Percentiles rank a stretch among this genome's conserved stretches.
Evolutionary conservation across 1,140 invertebrate species (phyloP).

Genomic region (Drosophila tropicalis): DNA sequence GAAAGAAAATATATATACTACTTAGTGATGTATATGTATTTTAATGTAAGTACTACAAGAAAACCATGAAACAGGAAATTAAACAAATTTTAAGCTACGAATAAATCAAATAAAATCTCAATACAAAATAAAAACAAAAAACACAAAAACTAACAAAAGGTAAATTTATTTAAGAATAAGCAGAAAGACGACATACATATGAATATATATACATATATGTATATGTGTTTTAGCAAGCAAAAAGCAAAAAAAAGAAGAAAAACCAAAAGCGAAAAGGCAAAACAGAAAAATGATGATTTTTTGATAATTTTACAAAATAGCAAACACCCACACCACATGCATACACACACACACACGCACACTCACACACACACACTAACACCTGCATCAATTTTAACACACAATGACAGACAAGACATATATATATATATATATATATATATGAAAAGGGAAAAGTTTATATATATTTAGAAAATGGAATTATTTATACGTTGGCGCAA

Average conservation of each 20-base stretch:
- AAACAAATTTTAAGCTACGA: constrained; percentile 80
- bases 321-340: constrained; percentile 29
- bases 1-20: constrained; percentile 56
- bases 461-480: constrained; percentile 79
- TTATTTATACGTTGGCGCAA: constrained; percentile 78
- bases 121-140: constrained; percentile 41
- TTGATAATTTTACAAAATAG: constrained; percentile 78
- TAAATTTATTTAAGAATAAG: constrained; percentile 59
- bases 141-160: constrained; percentile 32
- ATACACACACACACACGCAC: constrained; percentile 4
- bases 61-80: constrained; percentile 77
- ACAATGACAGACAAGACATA: constrained; percentile 44
- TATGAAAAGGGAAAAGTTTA: constrained; percentile 77
- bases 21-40: constrained; percentile 48
- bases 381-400: constrained; percentile 9
- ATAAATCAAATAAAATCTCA: constrained; percentile 69
- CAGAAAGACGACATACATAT: no score
- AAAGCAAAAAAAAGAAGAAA: constrained; percentile 55
- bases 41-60: constrained; percentile 66
- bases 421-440: constrained; percentile 39
- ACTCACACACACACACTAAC: constrained; percentile 40
- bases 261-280: constrained; percentile 55
- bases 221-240: constrained; percentile 55
- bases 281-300: constrained; percentile 73
- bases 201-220: constrained; percentile 29